A percentile compares a stretch with the other conserved stretches of the same genome.
Evolutionary conservation across 2,797 vertebrate genomes (phyloP).

Genomic region (Ispidina lecontei): DNA sequence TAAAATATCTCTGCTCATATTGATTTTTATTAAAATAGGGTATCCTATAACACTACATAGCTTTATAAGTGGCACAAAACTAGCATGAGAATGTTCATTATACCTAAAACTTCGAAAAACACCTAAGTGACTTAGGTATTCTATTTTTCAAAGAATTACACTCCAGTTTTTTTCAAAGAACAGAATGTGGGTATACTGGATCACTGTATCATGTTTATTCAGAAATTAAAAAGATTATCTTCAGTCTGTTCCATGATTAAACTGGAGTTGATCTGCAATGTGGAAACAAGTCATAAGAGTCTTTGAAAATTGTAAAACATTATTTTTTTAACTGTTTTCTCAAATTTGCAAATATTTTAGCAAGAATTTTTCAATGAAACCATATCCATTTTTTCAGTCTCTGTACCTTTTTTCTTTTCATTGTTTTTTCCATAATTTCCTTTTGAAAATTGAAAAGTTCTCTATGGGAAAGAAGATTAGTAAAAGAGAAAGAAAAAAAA

Average conservation of each 20-base stretch:
- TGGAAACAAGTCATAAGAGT: background rate
- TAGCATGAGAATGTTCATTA: constrained; percentile 27
- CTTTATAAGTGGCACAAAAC: constrained; percentile 45
- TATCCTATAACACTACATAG: constrained; percentile 18
- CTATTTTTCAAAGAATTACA: constrained; percentile 9
- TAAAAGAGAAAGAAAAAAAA: background rate
- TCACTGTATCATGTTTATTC: background rate
- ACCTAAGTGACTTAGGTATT: constrained; percentile 50
- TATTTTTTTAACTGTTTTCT: background rate
- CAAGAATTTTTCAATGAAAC: constrained; percentile 4
- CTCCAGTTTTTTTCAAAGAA: background rate
- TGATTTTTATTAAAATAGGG: constrained; percentile 27
- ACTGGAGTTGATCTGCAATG: background rate
- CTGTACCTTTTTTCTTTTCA: background rate
- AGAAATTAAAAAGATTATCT: background rate
- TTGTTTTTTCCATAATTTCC: background rate
- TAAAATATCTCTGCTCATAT: constrained; percentile 53
- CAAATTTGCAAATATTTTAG: background rate
- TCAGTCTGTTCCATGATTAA: background rate
- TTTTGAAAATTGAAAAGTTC: background rate
- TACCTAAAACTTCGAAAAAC: background rate
- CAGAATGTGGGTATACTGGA: background rate
- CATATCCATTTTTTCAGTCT: background rate
- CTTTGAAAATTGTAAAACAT: background rate
- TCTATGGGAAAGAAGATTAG: background rate